A percentile compares a stretch with the other conserved stretches of the same genome.
These are phyloP conservation scores for Saccopteryx leptura DNA, from an alignment of 2,113 vertebrate species.

Conservation along the genomic window DNA sequence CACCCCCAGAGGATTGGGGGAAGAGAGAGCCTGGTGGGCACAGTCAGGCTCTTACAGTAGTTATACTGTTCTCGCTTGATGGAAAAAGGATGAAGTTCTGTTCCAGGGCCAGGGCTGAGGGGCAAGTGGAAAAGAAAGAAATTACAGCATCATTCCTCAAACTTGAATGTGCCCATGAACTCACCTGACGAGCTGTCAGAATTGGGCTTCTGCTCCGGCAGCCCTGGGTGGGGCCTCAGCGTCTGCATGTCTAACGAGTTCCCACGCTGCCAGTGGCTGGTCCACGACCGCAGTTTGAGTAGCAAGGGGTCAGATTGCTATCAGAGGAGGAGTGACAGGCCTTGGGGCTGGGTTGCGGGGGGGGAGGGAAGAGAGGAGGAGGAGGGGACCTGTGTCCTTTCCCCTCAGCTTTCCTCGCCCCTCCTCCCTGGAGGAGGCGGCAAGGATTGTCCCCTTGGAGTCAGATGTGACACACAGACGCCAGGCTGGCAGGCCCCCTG, in stretches of 20 bases:
- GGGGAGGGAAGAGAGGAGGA: not conserved
- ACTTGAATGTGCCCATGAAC: fast-evolving
- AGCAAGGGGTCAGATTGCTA: not conserved
- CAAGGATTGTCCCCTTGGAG: not conserved
- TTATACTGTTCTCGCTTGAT: not conserved
- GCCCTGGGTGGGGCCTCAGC: not conserved
- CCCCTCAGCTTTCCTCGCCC: not conserved
- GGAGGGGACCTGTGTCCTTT: not conserved
- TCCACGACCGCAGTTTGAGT: not conserved
- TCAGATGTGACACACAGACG: not conserved
- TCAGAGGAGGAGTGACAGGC: not conserved
- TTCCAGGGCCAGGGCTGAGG: not conserved
- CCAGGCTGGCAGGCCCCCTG: not conserved
- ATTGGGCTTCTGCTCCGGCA: not conserved
- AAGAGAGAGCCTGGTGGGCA: not conserved
- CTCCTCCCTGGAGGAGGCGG: slow-evolving; percentile 7
- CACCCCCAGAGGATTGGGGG: not conserved
- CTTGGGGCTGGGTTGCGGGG: fast-evolving
- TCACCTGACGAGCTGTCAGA: not conserved
- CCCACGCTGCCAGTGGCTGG: not conserved
- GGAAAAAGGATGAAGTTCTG: not conserved
- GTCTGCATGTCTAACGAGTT: not conserved
- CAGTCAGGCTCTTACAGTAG: not conserved
- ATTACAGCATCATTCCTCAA: not conserved
- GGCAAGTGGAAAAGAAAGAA: no score